Conservation (phyloP, 2,113 vertebrate genomes). For the Aegithalos caudatus region DNA sequence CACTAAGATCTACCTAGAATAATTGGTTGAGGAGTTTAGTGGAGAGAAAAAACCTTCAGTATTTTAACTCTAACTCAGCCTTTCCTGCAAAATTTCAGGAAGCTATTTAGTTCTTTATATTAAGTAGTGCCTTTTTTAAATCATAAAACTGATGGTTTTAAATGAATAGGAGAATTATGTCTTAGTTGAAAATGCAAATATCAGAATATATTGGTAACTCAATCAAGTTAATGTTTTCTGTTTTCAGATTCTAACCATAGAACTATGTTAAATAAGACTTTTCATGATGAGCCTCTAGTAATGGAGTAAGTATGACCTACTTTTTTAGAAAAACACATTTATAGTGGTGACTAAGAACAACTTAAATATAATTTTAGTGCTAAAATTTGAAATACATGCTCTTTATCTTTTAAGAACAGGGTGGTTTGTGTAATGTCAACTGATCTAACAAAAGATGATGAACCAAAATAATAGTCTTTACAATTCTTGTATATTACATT, state of each 20-base stretch:
- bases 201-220: background rate
- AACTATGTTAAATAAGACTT: constrained; percentile 81
- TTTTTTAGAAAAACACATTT: background rate
- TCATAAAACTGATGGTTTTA: background rate
- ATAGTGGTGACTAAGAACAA: background rate
- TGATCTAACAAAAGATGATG: background rate
- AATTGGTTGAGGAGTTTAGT: background rate
- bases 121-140: background rate
- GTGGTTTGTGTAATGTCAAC: background rate
- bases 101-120: background rate
- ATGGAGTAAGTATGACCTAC: constrained; percentile 90
- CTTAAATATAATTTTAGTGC: background rate
- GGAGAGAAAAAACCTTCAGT: background rate
- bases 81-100: background rate
- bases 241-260: constrained; percentile 76
- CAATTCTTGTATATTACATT: background rate
- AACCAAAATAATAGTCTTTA: background rate
- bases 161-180: background rate
- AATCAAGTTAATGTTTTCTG: background rate
- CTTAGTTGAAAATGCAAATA: background rate
- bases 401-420: background rate
- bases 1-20: background rate
- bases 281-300: constrained; percentile 90
- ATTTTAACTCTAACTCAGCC: background rate
- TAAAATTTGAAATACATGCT: background rate